Evolutionary conservation across 1,140 invertebrate species (phyloP).

Genomic region (Brachionus sp.): DNA sequence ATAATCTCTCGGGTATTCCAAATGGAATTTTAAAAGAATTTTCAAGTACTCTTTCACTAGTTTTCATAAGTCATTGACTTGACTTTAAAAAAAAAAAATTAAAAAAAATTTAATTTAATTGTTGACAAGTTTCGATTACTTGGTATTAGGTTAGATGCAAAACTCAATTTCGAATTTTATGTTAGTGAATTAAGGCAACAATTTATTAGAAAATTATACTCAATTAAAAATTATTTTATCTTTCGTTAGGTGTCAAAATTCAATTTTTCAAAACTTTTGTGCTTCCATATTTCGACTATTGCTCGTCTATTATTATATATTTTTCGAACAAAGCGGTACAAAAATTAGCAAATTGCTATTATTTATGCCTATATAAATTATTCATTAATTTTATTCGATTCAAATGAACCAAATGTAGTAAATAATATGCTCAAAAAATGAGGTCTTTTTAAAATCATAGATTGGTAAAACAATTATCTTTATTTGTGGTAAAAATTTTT

Average conservation of each 20-base stretch:
- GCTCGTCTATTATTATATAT: background rate
- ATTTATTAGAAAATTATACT: background rate
- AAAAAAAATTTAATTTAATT: too few relatives aligned
- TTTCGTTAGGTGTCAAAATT: background rate
- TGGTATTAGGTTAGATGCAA: background rate
- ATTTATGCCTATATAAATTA: background rate
- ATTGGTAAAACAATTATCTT: conserved; percentile 2
- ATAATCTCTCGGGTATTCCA: too few relatives aligned
- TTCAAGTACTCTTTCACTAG: too few relatives aligned
- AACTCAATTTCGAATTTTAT: background rate
- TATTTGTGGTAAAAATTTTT: background rate
- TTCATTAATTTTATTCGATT: background rate
- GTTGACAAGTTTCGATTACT: background rate
- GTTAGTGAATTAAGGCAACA: background rate
- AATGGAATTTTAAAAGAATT: too few relatives aligned
- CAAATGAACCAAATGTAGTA: background rate
- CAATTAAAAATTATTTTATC: background rate
- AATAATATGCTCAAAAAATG: background rate
- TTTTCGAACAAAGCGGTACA: background rate
- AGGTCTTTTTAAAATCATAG: background rate
- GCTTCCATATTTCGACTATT: background rate
- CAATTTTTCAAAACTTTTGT: background rate
- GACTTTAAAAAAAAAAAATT: too few relatives aligned
- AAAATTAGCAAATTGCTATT: too few relatives aligned
- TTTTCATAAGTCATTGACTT: too few relatives aligned